Conservation (phyloP, 2,888 invertebrate genomes). For the Liodrosophila aerea region DNA sequence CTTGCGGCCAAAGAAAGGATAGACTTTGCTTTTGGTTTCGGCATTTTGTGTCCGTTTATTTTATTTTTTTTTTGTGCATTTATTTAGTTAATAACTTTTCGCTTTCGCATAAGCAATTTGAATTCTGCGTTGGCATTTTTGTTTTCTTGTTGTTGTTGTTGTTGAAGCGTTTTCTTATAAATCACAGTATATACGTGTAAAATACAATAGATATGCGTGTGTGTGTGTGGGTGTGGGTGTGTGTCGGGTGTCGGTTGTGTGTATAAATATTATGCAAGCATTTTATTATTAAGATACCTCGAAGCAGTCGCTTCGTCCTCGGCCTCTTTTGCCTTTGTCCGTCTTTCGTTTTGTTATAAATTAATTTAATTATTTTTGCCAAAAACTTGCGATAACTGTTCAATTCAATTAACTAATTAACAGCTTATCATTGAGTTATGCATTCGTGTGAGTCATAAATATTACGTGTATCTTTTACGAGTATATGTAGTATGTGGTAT, state of each 20-base stretch:
- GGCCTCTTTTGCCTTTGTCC: slow-evolving; percentile 25
- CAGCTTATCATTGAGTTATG: slow-evolving; percentile 55
- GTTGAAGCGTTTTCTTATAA: slow-evolving; percentile 73
- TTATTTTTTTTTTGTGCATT: slow-evolving; percentile 74
- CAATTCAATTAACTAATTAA: slow-evolving; percentile 74
- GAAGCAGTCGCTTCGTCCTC: slow-evolving; percentile 41
- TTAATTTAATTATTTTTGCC: slow-evolving; percentile 34
- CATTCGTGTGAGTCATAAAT: slow-evolving; percentile 29
- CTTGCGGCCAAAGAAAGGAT: slow-evolving; percentile 56
- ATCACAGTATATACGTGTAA: slow-evolving; percentile 78
- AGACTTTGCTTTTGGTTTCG: slow-evolving; percentile 51
- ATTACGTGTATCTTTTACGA: slow-evolving; percentile 19
- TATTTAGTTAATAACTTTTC: slow-evolving; percentile 73
- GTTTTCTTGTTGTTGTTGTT: slow-evolving; percentile 40
- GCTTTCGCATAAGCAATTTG: slow-evolving; percentile 60
- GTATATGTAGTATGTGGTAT: slow-evolving; percentile 21
- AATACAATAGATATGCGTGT: slow-evolving; percentile 67
- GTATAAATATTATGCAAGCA: slow-evolving; percentile 71
- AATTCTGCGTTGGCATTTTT: slow-evolving; percentile 59
- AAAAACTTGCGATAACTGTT: slow-evolving; percentile 49
- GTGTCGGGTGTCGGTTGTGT: slow-evolving; percentile 33
- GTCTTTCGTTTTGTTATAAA: slow-evolving; percentile 17
- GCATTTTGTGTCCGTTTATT: no score
- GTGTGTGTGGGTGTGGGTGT: slow-evolving; percentile 30
- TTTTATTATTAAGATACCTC: slow-evolving; percentile 58